These are phyloP conservation scores for Sardina pilchardus DNA, from an alignment of 2,113 vertebrate genomes.

Conservation along the genomic window DNA sequence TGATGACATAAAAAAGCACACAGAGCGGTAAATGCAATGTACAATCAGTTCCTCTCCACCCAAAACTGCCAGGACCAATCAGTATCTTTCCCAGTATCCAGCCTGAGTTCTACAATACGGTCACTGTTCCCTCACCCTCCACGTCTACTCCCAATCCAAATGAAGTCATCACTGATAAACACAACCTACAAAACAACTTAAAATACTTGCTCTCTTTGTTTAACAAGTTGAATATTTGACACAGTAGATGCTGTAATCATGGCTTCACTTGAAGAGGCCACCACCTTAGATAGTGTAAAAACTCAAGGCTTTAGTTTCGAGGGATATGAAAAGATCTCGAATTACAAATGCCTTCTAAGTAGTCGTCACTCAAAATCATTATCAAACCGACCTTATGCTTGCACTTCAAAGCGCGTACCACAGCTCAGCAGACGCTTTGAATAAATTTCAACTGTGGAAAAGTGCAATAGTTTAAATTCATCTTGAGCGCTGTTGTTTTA, in stretches of 20 bases:
- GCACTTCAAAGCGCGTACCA: background rate
- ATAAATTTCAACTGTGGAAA: background rate
- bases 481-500: background rate
- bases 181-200: background rate
- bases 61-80: background rate
- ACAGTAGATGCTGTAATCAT: conserved; percentile 5
- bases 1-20: background rate
- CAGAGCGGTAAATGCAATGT: background rate
- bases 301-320: background rate
- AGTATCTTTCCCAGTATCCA: background rate
- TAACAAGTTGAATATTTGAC: background rate
- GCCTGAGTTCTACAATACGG: background rate
- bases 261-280: background rate
- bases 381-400: background rate
- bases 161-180: conserved; percentile 13
- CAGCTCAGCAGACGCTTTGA: background rate
- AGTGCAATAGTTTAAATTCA: background rate
- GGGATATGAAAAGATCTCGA: background rate
- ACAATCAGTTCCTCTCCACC: background rate
- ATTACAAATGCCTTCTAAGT: conserved; percentile 11
- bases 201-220: background rate
- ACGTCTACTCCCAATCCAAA: background rate
- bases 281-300: conserved; percentile 3
- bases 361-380: background rate
- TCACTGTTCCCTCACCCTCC: background rate